These are phyloP conservation scores for Ephydatia muelleri DNA, from an alignment of 37 sponge, comb jelly and placozoan genomes.

Conservation along the genomic window DNA sequence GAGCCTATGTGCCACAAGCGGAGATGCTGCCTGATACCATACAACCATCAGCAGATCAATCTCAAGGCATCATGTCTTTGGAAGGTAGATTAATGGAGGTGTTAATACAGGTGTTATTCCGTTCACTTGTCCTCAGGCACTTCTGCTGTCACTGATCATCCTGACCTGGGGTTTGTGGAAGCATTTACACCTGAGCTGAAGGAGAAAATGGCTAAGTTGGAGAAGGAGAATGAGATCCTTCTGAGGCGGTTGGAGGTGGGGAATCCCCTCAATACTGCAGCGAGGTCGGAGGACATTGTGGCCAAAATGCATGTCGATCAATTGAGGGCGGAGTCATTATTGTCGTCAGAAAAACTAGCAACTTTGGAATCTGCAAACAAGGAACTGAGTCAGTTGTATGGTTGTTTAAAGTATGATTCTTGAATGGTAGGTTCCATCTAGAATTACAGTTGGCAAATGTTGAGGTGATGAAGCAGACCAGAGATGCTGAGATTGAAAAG, in stretches of 20 bases:
- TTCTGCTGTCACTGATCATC: neutral
- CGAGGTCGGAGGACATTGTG: neutral
- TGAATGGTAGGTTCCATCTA: neutral
- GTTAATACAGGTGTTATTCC: neutral
- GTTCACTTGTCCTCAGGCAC: neutral
- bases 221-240: constrained; percentile 80
- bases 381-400: neutral
- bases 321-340: neutral
- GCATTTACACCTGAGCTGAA: constrained; percentile 77
- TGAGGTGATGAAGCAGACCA: constrained; percentile 46
- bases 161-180: constrained; percentile 34
- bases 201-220: constrained; percentile 70
- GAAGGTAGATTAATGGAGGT: neutral
- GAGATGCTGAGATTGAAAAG: constrained; percentile 74
- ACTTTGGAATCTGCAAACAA: neutral
- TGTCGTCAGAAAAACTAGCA: neutral
- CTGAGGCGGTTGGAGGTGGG: constrained; percentile 24
- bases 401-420: neutral
- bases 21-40: neutral
- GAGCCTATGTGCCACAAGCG: neutral
- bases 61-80: neutral
- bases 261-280: neutral
- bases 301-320: neutral
- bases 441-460: constrained; percentile 13
- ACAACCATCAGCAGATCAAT: neutral